Evolutionary conservation across 2,797 vertebrate species (phyloP), one percentile per base, ranked within the genome.

Genomic region (Spondyliosoma cantharus): DNA sequence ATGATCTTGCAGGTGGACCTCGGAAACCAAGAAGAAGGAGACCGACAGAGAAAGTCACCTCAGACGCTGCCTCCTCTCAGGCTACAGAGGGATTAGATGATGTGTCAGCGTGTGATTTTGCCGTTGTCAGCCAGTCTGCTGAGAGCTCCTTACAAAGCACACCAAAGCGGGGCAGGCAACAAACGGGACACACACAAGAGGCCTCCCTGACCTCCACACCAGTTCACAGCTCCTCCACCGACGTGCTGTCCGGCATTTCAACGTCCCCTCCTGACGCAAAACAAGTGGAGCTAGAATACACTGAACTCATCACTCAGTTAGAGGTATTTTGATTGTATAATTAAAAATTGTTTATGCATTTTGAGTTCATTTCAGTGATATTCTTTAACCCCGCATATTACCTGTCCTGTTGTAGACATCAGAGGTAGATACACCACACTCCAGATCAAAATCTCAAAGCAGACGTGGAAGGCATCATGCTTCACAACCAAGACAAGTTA

Each of bases 371-470:
- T 29, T 29, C 29, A 29, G 29, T 29, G 29, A 29, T 29, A 29
- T 29, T 29, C 29, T n/a, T n/a, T n/a, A n/a, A n/a, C n/a, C n/a
- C n/a, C n/a, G n/a, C n/a, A n/a, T n/a, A n/a, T n/a, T n/a, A n/a
- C n/a, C n/a, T n/a, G n/a, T n/a, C 63, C n/a, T 78, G 20, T 81
- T 78, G 25, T 59, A 94, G 92, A 81, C 54, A 3, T 61, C 78
- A 29, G 59, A 84, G 17, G 20, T 25, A 1, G 73, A 69, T 5
- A 84, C 81, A 3, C n/a, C 71, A 24, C 16, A 56, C 62, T 54
- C 25, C 62, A 62, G 62, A 42, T 46, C 60, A 7, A 83, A 64
- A 53, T 15, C 63, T 65, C 42, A 48, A 61, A 60, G 24, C 27
- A 77, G 42, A 61, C 9, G 9, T 2, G 60, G 46, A 19, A 79